Evolutionary conservation across 2,888 invertebrate genomes (phyloP).

Genomic region (Rhagophthalmus giganteus): DNA sequence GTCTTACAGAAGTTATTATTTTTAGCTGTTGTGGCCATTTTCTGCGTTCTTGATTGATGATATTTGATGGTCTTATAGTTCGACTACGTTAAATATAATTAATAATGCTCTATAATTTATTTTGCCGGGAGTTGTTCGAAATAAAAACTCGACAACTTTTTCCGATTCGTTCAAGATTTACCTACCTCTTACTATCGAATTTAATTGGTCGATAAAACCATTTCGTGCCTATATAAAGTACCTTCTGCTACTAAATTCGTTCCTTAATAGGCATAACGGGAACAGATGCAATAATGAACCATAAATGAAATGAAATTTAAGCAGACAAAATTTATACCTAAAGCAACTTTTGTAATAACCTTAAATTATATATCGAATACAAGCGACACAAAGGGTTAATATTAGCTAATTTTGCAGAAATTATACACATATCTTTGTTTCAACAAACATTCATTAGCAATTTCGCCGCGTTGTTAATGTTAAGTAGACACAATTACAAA

Average conservation of each 20-base stretch:
- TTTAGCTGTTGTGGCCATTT: constrained; percentile 47
- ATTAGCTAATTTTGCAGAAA: constrained; percentile 42
- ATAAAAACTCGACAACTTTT: no score
- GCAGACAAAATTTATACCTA: constrained; percentile 8
- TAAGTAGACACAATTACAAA: constrained; percentile 46
- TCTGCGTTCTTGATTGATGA: constrained; percentile 47
- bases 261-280: neutral
- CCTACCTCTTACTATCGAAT: no score
- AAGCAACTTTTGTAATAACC: constrained; percentile 24
- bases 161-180: no score
- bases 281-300: constrained; percentile 10
- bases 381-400: constrained; percentile 41
- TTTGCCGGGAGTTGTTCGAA: no score
- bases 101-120: no score
- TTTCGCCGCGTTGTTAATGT: constrained; percentile 45
- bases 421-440: constrained; percentile 45
- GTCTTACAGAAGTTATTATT: constrained; percentile 51
- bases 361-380: constrained; percentile 37
- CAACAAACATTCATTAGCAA: constrained; percentile 48
- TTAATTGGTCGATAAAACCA: no score
- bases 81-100: constrained; percentile 1
- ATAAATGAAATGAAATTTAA: constrained; percentile 19
- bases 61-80: constrained; percentile 22
- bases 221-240: no score
- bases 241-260: neutral